Base-by-base conservation (phyloP, 2,888 invertebrate genomes). In the Aphodius granarius region DNA sequence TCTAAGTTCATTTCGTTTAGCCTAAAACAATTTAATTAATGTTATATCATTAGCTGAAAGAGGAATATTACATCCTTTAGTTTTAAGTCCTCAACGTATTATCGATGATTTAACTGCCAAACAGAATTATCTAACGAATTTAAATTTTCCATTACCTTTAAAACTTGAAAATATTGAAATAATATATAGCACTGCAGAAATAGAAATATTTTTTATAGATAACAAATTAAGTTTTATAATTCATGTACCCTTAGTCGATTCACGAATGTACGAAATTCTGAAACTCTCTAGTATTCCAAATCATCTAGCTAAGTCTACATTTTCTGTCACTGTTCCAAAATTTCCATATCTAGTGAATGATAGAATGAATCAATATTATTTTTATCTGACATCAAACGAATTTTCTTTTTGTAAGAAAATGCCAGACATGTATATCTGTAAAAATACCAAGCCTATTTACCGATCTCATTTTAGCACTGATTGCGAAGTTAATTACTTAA, bases 71-170 rank as follows among this genome's bases (percentile, higher is more conserved):
- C 66, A 66, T 66, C 66, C 66, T 19, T 20, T 66, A 66, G 66
- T 66, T 66, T 66, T 66, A 66, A 66, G 66, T 66, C 66, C 66
- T 18, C 66, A 66, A 66, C 66, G 66, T 20, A 66, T 66, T 66
- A 13, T 66, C 13, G 18, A 66, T 18, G 66, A 66, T 13, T 66
- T 66, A 18, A 19, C 66, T 3, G 66, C n/a, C 18, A 66, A 66
- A 66, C 66, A 66, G 20, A 66, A n/a, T 20, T 66, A n/a, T 66
- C 18, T 66, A 66, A 66, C 18, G 20, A 20, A 20, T 66, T 66
- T 66, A 66, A 66, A 66, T 66, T 66, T 66, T 66, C 66, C 66
- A 19, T n/a, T 66, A 18, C 17, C 66, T 17, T 20, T 17, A 20
- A 66, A 66, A 66, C 20, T 66, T 19, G 66, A 66, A 18, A 66